Evolutionary conservation across 2,888 invertebrate genomes (phyloP).

Genomic region (Hypercompe scribonia): DNA sequence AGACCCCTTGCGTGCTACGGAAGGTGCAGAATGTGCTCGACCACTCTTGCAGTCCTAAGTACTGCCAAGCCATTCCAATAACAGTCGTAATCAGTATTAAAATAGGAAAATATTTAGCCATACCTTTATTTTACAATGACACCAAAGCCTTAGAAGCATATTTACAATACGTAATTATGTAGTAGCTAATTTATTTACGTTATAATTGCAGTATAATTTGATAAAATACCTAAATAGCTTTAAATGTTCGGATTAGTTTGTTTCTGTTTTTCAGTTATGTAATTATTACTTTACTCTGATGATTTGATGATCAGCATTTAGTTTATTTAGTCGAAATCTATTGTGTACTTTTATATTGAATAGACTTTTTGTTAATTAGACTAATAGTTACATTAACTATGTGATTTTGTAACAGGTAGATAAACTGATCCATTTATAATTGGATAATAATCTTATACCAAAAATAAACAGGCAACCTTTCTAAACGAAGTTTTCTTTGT

Average conservation of each 20-base stretch:
- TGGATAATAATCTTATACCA: neutral
- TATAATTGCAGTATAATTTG: neutral
- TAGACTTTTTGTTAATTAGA: neutral
- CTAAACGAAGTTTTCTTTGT: neutral
- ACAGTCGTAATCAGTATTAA: conserved; percentile 17
- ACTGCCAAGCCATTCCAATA: conserved; percentile 30
- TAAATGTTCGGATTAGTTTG: neutral
- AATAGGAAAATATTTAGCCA: conserved; percentile 14
- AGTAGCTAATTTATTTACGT: conserved; percentile 6
- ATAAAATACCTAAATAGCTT: neutral
- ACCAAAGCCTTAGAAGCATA: conserved; percentile 17
- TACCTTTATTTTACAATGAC: conserved; percentile 23
- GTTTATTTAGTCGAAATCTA: neutral
- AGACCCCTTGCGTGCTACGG: conserved; percentile 32
- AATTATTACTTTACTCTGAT: neutral
- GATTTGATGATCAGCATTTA: neutral
- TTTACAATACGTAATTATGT: conserved; percentile 4
- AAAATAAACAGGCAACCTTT: neutral
- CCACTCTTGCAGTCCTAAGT: conserved; percentile 53
- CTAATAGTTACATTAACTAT: neutral
- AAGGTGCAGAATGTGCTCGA: conserved; percentile 37
- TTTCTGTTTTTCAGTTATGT: neutral
- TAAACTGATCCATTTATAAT: neutral
- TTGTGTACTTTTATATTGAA: neutral
- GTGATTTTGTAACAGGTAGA: neutral